Base-by-base conservation (phyloP, 2,797 vertebrate species). In the Clarias fuscus region DNA sequence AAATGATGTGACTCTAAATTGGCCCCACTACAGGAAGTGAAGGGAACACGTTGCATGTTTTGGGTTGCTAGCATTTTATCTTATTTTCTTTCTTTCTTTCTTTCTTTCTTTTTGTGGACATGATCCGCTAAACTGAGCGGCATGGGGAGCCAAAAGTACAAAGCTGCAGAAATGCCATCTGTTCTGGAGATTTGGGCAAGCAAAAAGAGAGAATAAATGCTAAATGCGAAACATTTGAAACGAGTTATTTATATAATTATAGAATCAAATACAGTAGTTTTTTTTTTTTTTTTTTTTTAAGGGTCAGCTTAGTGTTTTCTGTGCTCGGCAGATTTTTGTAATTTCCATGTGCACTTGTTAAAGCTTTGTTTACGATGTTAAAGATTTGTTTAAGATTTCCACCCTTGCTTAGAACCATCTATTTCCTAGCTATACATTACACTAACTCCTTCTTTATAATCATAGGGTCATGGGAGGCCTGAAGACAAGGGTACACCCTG, bases 111-210 rank as follows among this genome's bases (percentile, higher is more conserved):
- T 56, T 2, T 33, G 27, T 79, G 18, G 30, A 40, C 40, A 24
- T 64, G 37, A 64, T 24, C 78, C 40, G 58, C 59, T 79, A 62
- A 37, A 79, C 58, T 17, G 59, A 64, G 22, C 22, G 56, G 14
- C 37, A 24, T 27, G 61, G 24, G 10, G 37, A 27, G 61, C 78
- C 61, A 43, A 65, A 65, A 65, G 61, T 81, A 65, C 78, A 81
- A 64, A 27, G 10, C 37, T 65, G 78, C 78, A 80, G 33, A 80
- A 80, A 80, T 64, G 78, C 78, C 78, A 81, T 81, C 78, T 81
- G 78, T 81, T 65, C 33, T 30, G 61, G 15, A 48, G 37, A 81
- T 17, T 81, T 65, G 61, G 20, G 61, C 61, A 65, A 81, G 24
- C 15, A 48, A 43, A 80, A 64, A 80, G 22, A 43, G 59, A 18